phyloP scores from a whole-genome alignment of 2,113 vertebrate genomes.

The Cololabis saira region DNA sequence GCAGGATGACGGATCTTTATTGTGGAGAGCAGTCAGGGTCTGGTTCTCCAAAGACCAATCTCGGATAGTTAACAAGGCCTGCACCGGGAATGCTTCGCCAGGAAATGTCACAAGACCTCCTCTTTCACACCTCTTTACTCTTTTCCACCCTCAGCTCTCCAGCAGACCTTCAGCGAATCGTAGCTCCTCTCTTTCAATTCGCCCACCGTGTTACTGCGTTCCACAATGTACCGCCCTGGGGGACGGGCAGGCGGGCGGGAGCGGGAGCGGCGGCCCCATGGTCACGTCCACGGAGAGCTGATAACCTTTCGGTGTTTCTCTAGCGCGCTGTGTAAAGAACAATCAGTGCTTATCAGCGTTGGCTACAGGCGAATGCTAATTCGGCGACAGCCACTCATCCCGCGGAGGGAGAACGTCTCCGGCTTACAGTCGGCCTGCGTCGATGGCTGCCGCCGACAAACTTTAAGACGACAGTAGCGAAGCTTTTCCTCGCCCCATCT shows the following conservation, averaged over 20 bases:
- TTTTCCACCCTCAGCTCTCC: slow-evolving; percentile 45
- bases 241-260: slow-evolving; percentile 46
- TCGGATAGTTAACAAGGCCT: slow-evolving; percentile 60
- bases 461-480: slow-evolving; percentile 14
- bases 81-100: slow-evolving; percentile 53
- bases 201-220: slow-evolving; percentile 48
- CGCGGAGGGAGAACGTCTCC: slow-evolving; percentile 33
- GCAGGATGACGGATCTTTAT: slow-evolving; percentile 51
- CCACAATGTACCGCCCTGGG: slow-evolving; percentile 57
- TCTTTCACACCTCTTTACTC: slow-evolving; percentile 39
- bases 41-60: slow-evolving; percentile 65
- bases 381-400: slow-evolving; percentile 54
- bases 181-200: slow-evolving; percentile 73
- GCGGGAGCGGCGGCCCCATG: slow-evolving; percentile 54
- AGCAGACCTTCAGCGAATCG: slow-evolving; percentile 57
- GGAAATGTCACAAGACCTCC: slow-evolving; percentile 60
- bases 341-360: slow-evolving; percentile 74
- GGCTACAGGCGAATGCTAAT: slow-evolving; percentile 72
- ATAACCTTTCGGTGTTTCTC: slow-evolving; percentile 77
- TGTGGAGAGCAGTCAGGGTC: slow-evolving; percentile 38
- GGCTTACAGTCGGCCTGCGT: slow-evolving; percentile 21
- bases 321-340: slow-evolving; percentile 71
- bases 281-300: slow-evolving; percentile 69
- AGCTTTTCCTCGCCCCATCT: slow-evolving; percentile 30
- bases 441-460: slow-evolving; percentile 27